Percentiles rank a stretch among this genome's conserved stretches.
phyloP scores from a whole-genome alignment of 1,140 invertebrate species.

The Berghia stephanieae region DNA sequence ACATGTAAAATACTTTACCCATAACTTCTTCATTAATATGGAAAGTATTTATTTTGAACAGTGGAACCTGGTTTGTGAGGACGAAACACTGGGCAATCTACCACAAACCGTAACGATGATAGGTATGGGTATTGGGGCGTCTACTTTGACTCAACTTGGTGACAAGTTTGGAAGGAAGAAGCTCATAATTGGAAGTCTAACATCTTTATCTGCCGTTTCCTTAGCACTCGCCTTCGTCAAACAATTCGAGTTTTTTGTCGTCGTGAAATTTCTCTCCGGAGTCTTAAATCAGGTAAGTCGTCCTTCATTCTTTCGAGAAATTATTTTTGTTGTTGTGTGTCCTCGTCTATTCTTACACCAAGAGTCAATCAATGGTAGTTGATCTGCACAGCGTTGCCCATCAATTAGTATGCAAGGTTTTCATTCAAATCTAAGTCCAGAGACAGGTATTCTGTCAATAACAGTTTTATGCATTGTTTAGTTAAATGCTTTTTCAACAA shows the following conservation, averaged over 20 bases:
- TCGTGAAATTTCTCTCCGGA: constrained; percentile 40
- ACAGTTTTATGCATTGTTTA: too few species aligned
- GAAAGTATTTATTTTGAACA: constrained; percentile 65
- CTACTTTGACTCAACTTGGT: constrained; percentile 75
- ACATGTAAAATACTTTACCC: too few species aligned
- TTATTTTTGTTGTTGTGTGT: too few species aligned
- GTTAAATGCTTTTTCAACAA: too few species aligned
- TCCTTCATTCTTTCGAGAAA: too few species aligned
- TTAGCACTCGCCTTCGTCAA: constrained; percentile 38
- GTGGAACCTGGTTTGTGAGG: constrained; percentile 82
- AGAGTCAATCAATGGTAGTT: too few species aligned
- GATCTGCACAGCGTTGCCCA: too few species aligned
- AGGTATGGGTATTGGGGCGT: constrained; percentile 80
- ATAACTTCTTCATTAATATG: too few species aligned
- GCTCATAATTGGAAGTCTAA: constrained; percentile 34
- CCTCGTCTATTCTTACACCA: too few species aligned
- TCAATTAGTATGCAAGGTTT: too few species aligned
- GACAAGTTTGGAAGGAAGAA: constrained; percentile 64
- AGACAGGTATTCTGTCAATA: too few species aligned
- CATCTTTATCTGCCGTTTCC: constrained; percentile 27
- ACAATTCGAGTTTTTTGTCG: constrained; percentile 34
- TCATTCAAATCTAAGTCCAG: too few species aligned
- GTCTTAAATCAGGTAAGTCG: constrained; percentile 41
- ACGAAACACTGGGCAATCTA: constrained; percentile 76
- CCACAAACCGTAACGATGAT: constrained; percentile 78